phyloP scores from a whole-genome alignment of 2,113 vertebrate genomes.

The Microcebus ravelobensis region DNA sequence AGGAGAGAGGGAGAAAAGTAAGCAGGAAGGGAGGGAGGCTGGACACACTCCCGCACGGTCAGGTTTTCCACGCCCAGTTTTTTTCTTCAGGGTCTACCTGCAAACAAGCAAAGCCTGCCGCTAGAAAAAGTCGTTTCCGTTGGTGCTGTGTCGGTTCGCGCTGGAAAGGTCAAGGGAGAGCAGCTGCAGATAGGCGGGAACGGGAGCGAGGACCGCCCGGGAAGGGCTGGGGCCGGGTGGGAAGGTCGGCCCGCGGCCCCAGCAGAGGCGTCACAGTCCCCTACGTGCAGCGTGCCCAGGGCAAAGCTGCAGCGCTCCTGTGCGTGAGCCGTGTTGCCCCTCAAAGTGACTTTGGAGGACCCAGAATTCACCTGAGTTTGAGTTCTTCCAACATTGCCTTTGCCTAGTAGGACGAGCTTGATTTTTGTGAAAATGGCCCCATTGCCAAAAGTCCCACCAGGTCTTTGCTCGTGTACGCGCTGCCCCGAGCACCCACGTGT shows the following conservation, averaged over 20 bases:
- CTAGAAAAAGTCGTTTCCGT: not conserved
- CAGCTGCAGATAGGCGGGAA: fast-evolving
- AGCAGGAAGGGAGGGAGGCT: fast-evolving
- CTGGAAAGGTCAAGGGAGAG: not conserved
- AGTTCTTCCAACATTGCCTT: not conserved
- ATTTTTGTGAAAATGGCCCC: not conserved
- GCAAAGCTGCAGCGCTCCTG: fast-evolving
- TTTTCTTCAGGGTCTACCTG: not conserved
- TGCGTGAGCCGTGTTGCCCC: fast-evolving
- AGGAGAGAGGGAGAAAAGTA: fast-evolving
- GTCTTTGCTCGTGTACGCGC: fast-evolving
- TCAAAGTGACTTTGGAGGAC: not conserved
- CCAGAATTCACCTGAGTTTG: not conserved
- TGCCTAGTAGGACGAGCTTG: too few relatives aligned
- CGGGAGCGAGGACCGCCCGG: fast-evolving
- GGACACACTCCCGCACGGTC: fast-evolving
- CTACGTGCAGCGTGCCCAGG: fast-evolving
- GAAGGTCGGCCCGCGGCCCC: fast-evolving
- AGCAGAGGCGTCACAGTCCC: fast-evolving
- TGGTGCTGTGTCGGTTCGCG: too few relatives aligned
- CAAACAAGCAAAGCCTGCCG: not conserved
- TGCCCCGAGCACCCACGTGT: fast-evolving
- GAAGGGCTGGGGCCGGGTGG: not conserved
- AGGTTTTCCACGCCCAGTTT: not conserved
- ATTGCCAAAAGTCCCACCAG: fast-evolving